Evolutionary conservation across 1,140 invertebrate genomes (phyloP), one percentile per base, ranked within the genome.

Genomic region (Atta colombica): DNA sequence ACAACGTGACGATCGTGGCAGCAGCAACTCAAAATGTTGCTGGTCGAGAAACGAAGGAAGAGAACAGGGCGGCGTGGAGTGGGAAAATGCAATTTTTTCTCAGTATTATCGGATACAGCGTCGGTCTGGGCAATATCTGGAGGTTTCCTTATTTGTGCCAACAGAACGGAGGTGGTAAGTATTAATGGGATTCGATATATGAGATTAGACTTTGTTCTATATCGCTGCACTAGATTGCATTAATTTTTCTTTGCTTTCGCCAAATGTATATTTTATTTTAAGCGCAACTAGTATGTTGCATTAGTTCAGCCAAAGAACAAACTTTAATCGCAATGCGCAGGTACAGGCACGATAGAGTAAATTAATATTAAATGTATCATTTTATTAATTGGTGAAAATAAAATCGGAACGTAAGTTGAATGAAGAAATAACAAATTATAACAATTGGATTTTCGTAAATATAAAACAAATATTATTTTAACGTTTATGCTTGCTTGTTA

Each of bases 81-180:
- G 97, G 97, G 63, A 98, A 99, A 93, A 96, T 98, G 95, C 98
- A 99, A 95, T 99, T 98, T 94, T 98, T 99, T 95, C 96, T 99
- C 87, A 98, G 97, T 87, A 98, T 98, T 94, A 98, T 99, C 71
- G 98, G 98, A 1, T 98, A 98, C 94, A 98, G 98, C 58, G 98
- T 99, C 7, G 98, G 98, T 0, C 96, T 99, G 28, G 98, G 98
- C 21, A 99, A 99, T 94, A 98, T 99, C 65, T 99, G 98, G 99
- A 96, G 98, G 91, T 99, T 99, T 96, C 98, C 98, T 12, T 99
- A 99, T 93, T 95, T 99, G 77, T 99, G 98, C 92, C 98, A 99
- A 95, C 98, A 98, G 94, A 99, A 99, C 95, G 98, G 98, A 66
- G 98, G 98, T 95, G 98, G 98, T 98, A 93, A 97, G 97, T 96